Evolutionary conservation across 2,113 vertebrate genomes (phyloP), one percentile per base, ranked within the genome.

Genomic region (Numenius arquata): DNA sequence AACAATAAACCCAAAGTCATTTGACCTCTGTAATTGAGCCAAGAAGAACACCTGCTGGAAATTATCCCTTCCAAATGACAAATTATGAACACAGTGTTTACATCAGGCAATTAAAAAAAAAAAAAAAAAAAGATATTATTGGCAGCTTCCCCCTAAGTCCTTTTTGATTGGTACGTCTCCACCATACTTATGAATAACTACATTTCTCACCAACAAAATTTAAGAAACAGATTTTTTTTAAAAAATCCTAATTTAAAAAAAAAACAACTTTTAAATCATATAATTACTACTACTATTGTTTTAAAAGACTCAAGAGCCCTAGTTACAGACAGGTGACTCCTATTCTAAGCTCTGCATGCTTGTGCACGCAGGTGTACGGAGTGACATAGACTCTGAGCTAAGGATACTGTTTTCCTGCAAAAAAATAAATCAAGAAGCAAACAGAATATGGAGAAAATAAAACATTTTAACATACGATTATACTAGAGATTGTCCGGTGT

Each of bases 11-110:
- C 21, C 38, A 58, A 73, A 91, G 65, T 41, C 11, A 20, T 17
- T 70, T 68, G 56, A 74, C 43, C 32, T 82, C 53, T 74, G 12
- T 27, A 80, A 38, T 13, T 2, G 1, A 93, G 80, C 41, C 84
- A 86, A 82, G 59, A 90, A 56, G 13, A 91, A 21, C 48, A 85
- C 74, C 72, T 81, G 68, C 65, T 74, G 38, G 61, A 95, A 93
- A 92, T 65, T 47, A 77, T 63, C 61, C 45, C 41, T 84, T 92
- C 55, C 38, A 80, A 88, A 76, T 53, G 18, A 76, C 27, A 70
- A 53, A 83, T 65, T 70, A 47, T 15, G 23, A 67, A 32, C 27
- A 34, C 7, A 71, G 20, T 38, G 65, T 84, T 96, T 71, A 81
- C 13, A 91, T 47, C 36, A 61, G 12, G 22, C n/a, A 89, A 78